Evolutionary conservation across 2,113 vertebrate species (phyloP).

Genomic region (Ia io): DNA sequence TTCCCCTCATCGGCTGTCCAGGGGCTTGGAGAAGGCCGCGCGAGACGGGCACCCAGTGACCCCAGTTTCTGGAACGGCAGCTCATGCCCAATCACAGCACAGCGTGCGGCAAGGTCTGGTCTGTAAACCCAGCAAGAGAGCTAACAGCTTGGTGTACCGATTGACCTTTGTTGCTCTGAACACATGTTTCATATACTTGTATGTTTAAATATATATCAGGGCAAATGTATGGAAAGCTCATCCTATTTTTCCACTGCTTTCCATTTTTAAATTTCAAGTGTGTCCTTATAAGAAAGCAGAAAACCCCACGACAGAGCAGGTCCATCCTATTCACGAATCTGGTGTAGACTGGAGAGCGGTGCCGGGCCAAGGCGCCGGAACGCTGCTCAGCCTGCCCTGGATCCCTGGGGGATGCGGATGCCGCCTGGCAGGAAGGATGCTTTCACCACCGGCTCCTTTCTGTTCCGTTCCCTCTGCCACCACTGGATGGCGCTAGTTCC

Average conservation of each 20-base stretch:
- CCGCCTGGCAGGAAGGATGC: fast-evolving
- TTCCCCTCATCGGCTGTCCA: neutral
- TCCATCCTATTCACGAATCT: neutral
- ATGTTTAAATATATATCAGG: neutral
- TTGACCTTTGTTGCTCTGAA: neutral
- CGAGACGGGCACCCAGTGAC: fast-evolving
- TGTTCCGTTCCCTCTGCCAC: too few relatives aligned
- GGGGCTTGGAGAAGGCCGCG: neutral
- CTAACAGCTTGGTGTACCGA: neutral
- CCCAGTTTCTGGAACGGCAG: neutral
- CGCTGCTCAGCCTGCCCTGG: too few relatives aligned
- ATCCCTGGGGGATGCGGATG: too few relatives aligned
- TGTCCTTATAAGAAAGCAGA: neutral
- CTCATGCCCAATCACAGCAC: fast-evolving
- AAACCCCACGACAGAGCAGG: neutral
- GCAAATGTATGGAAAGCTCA: neutral
- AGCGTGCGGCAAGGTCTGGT: neutral
- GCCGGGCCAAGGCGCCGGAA: too few relatives aligned
- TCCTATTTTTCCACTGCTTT: neutral
- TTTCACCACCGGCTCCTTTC: neutral
- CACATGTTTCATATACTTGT: neutral
- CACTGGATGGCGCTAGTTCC: too few relatives aligned
- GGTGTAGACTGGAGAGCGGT: neutral
- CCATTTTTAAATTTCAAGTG: neutral
- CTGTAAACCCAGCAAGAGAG: neutral